Percentiles rank a stretch among this genome's conserved stretches.
Evolutionary conservation across 2,113 vertebrate species (phyloP).

Genomic region (Ailurus styani): DNA sequence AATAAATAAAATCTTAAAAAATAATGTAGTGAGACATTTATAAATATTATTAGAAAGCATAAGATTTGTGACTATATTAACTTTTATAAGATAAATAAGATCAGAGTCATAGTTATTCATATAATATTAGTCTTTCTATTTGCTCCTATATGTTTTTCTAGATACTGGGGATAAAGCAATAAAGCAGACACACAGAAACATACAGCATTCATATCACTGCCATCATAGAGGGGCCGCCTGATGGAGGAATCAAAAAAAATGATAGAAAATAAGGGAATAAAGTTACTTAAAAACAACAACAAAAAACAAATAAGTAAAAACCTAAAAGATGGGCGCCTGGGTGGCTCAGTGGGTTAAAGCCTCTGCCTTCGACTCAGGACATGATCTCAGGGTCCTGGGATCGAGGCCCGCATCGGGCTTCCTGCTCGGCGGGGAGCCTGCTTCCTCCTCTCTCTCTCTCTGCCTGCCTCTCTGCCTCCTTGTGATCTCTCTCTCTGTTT

Average conservation of each 20-base stretch:
- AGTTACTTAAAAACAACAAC: background rate
- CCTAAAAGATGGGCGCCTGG: no score
- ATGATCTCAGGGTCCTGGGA: no score
- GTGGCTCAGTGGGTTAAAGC: no score
- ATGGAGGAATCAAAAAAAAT: background rate
- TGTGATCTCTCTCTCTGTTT: no score
- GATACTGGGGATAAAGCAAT: background rate
- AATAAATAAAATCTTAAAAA: background rate
- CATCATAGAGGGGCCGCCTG: background rate
- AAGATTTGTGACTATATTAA: background rate
- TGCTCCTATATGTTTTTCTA: background rate
- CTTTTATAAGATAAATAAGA: conserved; percentile 27
- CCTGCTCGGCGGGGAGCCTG: no score
- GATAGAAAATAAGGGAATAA: background rate
- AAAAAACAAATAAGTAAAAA: background rate
- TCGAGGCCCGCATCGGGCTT: no score
- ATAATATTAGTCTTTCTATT: background rate
- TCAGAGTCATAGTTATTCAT: background rate
- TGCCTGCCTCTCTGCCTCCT: no score
- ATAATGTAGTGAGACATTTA: background rate
- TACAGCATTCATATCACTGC: background rate
- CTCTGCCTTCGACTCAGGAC: no score
- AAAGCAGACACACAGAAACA: background rate
- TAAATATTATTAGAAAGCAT: background rate
- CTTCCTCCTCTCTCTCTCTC: no score